Base-by-base conservation (phyloP, 2,797 vertebrate species). In the Arremon aurantiirostris region DNA sequence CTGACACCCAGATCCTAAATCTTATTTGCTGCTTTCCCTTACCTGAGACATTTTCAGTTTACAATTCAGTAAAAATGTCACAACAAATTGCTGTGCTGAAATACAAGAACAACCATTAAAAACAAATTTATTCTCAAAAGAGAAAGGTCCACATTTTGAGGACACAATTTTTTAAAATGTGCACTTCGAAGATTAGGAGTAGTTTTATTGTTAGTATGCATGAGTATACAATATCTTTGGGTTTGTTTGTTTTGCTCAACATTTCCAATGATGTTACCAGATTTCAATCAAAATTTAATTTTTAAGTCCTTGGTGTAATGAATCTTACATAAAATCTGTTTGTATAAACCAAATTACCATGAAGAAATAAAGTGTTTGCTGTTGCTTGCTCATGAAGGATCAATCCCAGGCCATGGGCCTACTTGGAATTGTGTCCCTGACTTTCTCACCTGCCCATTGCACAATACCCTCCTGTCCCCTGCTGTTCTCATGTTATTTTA, bases 271-370 rank as follows among this genome's bases (percentile, higher is more conserved):
- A 37, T 42, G 52, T 15, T 63, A 88, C 11, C 19, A 93, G 64
- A 76, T 47, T 94, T 96, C 56, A 97, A 88, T 95, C 95, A 96
- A 93, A 94, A 73, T 82, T 96, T 80, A 84, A 82, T 89, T 93
- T 92, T 94, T 41, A 88, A 80, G 42, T 69, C 49, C 12, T 68
- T 85, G 11, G 23, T 69, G 32, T 71, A 82, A 86, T 75, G 24
- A 56, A 6, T 89, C 81, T 91, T 93, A 8, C 37, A 90, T 52
- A 59, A 96, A 17, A 68, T 71, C 23, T 83, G 39, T 44, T 90
- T 93, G 44, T 90, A 50, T 77, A 91, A 93, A 93, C 20, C 30
- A 86, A 47, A 93, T 26, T 79, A 69, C 68, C 56, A 61, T 66
- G 63, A 89, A 65, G 53, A 79, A 90, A 9, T 13, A 52, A 61